Evolutionary conservation across 2,888 invertebrate species (phyloP).

Genomic region (Fragum fragum): DNA sequence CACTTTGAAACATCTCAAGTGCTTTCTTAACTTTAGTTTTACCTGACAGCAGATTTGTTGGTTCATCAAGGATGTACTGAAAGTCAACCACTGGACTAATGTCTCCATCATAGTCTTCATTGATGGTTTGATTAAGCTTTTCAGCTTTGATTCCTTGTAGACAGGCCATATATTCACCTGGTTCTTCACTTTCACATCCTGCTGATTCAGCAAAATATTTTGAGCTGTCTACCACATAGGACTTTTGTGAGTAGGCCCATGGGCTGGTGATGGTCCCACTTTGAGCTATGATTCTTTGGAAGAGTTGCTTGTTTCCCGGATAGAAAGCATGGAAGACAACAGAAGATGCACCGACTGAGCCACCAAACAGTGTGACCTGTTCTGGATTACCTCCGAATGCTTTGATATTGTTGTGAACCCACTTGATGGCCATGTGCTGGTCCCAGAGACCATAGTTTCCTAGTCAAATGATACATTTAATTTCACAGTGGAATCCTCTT

Average conservation of each 20-base stretch:
- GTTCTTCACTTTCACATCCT: neutral
- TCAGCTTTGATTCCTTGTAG: neutral
- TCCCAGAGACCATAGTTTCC: conserved; percentile 93
- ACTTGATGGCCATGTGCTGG: conserved; percentile 94
- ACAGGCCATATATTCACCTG: neutral
- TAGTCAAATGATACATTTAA: neutral
- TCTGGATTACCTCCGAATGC: conserved; percentile 91
- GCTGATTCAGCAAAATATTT: neutral
- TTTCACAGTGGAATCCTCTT: no score
- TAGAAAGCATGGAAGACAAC: conserved; percentile 92
- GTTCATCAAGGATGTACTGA: neutral
- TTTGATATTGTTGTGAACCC: conserved; percentile 83
- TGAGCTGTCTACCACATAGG: neutral
- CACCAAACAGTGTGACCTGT: conserved; percentile 97
- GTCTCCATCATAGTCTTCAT: neutral
- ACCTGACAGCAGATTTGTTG: neutral
- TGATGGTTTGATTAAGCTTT: conserved; percentile 1
- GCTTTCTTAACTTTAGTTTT: neutral
- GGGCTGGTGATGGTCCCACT: conserved; percentile 96
- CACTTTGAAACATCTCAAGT: neutral
- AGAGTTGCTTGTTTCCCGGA: conserved; percentile 93
- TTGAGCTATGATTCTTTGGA: conserved; percentile 94
- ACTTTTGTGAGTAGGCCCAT: conserved; percentile 91
- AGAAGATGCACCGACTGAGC: conserved; percentile 97
- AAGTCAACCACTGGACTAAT: neutral